These are phyloP conservation scores for Nesidiocoris tenuis DNA, from an alignment of 2,888 invertebrate species.

Conservation along the genomic window DNA sequence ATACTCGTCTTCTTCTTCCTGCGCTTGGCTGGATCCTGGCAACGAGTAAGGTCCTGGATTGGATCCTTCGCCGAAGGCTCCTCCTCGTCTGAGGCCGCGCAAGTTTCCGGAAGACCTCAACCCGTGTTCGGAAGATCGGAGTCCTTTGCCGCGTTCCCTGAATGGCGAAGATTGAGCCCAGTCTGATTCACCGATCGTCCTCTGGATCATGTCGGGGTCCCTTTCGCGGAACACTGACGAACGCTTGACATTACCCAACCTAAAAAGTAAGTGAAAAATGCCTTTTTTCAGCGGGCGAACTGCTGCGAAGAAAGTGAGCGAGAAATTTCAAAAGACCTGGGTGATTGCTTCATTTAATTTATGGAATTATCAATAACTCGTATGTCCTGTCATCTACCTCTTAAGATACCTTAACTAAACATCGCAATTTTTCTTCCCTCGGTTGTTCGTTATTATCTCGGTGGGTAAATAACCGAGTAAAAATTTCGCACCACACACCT, in stretches of 20 bases:
- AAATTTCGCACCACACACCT: too few species aligned
- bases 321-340: too few species aligned
- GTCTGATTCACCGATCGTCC: conserved; percentile 40
- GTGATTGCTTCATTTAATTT: too few species aligned
- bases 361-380: too few species aligned
- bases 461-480: too few species aligned
- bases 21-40: conserved; percentile 9
- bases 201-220: conserved; percentile 47
- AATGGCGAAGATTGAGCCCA: conserved; percentile 49
- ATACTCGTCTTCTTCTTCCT: conserved; percentile 57
- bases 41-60: conserved; percentile 17
- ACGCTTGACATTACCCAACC: conserved; percentile 10
- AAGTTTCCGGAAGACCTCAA: conserved; percentile 38
- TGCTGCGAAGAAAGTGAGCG: too few species aligned
- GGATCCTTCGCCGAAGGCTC: neutral
- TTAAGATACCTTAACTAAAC: too few species aligned
- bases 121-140: conserved; percentile 38
- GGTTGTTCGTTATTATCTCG: too few species aligned
- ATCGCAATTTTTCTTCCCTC: too few species aligned
- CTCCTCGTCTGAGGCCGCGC: conserved; percentile 32
- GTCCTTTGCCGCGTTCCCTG: conserved; percentile 49
- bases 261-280: too few species aligned
- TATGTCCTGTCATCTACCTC: too few species aligned
- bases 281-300: too few species aligned
- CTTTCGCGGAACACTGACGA: conserved; percentile 52